These are phyloP conservation scores for Pelodytes ibericus DNA, from an alignment of 2,797 vertebrate genomes.

Conservation along the genomic window DNA sequence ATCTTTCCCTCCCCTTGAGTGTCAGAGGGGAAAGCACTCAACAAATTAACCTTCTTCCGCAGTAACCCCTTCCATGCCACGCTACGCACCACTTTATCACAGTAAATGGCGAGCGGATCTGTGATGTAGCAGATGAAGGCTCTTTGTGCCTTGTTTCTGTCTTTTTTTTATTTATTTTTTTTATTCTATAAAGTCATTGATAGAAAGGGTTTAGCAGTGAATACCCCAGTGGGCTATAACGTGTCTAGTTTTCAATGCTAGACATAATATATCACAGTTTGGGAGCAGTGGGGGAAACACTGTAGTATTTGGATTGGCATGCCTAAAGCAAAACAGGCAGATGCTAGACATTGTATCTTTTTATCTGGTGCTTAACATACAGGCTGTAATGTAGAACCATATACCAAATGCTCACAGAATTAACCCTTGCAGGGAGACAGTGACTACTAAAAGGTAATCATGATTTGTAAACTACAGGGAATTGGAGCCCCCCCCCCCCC, in stretches of 20 bases:
- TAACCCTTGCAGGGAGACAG: constrained; percentile 18
- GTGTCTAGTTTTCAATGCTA: constrained; percentile 20
- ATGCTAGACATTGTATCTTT: constrained; percentile 38
- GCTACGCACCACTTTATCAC: not conserved
- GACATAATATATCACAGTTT: constrained; percentile 53
- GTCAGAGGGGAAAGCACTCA: constrained; percentile 11
- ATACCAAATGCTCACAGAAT: constrained; percentile 21
- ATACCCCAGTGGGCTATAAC: constrained; percentile 35
- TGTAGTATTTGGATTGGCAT: constrained; percentile 28
- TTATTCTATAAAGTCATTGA: constrained; percentile 12
- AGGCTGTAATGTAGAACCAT: constrained; percentile 26
- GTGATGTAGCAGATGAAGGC: constrained; percentile 7
- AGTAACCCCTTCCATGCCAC: not conserved
- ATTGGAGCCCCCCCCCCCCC: not conserved
- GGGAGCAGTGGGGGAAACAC: constrained; percentile 26
- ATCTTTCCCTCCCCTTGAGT: not conserved
- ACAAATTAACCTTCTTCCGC: not conserved
- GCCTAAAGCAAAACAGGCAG: constrained; percentile 51
- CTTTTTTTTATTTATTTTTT: not conserved
- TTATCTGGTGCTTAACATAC: constrained; percentile 41
- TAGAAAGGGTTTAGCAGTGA: constrained; percentile 15
- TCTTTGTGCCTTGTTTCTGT: not conserved
- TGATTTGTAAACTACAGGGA: too few species aligned
- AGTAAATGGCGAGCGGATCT: not conserved
- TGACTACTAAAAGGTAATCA: not conserved